phyloP scores from a whole-genome alignment of 2,888 invertebrate genomes.

The Pardosa pseudoannulata region DNA sequence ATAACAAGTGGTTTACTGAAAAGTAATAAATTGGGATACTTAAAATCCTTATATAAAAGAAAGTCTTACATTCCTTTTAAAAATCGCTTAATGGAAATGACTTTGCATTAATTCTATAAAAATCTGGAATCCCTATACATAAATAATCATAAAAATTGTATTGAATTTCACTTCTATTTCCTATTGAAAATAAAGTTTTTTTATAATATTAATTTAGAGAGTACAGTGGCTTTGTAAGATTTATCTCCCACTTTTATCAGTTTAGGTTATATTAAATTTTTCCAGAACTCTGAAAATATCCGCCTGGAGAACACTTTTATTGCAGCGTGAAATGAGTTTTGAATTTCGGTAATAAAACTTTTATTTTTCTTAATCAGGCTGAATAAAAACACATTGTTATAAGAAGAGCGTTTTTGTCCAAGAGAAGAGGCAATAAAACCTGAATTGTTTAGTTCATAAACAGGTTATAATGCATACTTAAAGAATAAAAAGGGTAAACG shows the following conservation, averaged over 20 bases:
- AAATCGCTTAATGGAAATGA: too few relatives aligned
- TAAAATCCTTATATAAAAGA: too few relatives aligned
- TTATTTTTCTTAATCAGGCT: background rate
- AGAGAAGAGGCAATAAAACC: background rate
- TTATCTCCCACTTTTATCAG: background rate
- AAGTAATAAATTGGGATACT: too few relatives aligned
- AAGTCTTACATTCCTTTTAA: too few relatives aligned
- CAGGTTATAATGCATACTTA: background rate
- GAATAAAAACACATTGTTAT: background rate
- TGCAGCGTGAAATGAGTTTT: background rate
- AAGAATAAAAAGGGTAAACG: background rate
- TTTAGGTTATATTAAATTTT: background rate
- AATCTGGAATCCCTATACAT: too few relatives aligned
- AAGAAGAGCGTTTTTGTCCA: background rate
- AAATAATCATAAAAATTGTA: too few relatives aligned
- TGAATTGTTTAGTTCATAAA: slow-evolving; percentile 1
- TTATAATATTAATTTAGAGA: too few relatives aligned
- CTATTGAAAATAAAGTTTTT: too few relatives aligned
- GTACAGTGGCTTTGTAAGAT: too few relatives aligned
- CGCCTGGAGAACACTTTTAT: background rate
- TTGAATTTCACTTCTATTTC: too few relatives aligned
- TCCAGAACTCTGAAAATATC: background rate
- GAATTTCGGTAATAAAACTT: background rate
- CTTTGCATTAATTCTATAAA: too few relatives aligned
- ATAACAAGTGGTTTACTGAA: too few relatives aligned